Evolutionary conservation across 2,888 invertebrate genomes (phyloP).

Genomic region (Dicycla oo): DNA sequence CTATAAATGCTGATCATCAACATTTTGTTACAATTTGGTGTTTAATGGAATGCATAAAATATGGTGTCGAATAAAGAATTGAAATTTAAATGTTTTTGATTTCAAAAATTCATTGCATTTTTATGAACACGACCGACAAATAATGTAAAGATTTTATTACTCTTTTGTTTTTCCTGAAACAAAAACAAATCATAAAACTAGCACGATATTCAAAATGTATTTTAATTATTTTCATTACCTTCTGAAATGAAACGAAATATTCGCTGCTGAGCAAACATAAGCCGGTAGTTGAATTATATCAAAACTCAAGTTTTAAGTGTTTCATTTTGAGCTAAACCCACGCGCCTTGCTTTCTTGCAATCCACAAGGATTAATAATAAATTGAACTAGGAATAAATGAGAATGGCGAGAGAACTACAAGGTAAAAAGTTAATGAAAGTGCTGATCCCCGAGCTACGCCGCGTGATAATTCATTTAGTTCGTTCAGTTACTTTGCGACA

Average conservation of each 20-base stretch:
- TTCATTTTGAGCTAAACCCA: constrained; percentile 37
- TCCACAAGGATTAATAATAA: constrained; percentile 64
- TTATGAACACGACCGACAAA: not conserved
- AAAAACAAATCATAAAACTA: constrained; percentile 7
- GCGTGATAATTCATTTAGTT: constrained; percentile 73
- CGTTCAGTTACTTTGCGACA: constrained; percentile 68
- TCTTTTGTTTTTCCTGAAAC: constrained; percentile 6
- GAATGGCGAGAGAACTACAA: constrained; percentile 50
- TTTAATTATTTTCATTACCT: constrained; percentile 21
- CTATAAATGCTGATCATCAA: constrained; percentile 64
- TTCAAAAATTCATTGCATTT: constrained; percentile 10
- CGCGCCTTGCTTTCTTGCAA: constrained; percentile 58
- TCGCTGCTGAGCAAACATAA: constrained; percentile 36
- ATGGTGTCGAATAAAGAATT: constrained; percentile 88
- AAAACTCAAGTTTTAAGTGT: constrained; percentile 30
- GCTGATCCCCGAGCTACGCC: constrained; percentile 62
- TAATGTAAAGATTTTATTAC: not conserved
- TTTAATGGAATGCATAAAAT: constrained; percentile 87
- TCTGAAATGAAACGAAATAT: constrained; percentile 35
- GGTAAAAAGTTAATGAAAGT: constrained; percentile 71
- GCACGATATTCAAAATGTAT: not conserved
- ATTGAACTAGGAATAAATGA: constrained; percentile 61
- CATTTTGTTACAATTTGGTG: constrained; percentile 90
- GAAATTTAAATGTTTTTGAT: constrained; percentile 67
- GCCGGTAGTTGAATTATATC: constrained; percentile 29